Evolutionary conservation across 2,888 invertebrate genomes (phyloP).

Genomic region (Diploptera punctata): DNA sequence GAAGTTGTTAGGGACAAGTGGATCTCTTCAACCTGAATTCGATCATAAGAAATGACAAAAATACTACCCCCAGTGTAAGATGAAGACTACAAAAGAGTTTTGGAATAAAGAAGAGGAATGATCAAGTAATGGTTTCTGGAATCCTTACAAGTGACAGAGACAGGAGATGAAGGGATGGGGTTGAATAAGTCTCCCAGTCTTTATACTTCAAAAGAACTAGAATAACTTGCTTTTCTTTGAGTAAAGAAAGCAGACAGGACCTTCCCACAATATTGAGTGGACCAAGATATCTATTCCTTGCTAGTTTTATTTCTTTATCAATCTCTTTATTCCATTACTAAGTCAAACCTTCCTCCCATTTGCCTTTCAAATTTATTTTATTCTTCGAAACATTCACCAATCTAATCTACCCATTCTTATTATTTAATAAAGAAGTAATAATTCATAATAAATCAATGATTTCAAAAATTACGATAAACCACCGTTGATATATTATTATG

Average conservation of each 20-base stretch:
- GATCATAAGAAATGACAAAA: neutral
- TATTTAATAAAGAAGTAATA: no score
- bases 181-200: neutral
- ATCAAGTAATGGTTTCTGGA: neutral
- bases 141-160: neutral
- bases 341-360: no score
- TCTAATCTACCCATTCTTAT: neutral
- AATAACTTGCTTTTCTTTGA: constrained; percentile 9
- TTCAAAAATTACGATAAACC: no score
- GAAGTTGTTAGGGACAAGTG: no score
- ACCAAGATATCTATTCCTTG: neutral
- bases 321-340: no score
- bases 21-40: no score
- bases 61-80: neutral
- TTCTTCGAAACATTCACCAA: neutral
- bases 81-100: constrained; percentile 3
- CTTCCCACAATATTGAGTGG: neutral
- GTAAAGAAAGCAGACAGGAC: neutral
- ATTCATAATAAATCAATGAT: no score
- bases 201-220: neutral
- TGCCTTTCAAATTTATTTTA: neutral
- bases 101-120: neutral
- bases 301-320: neutral
- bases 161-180: no score
- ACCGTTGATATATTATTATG: no score